Conservation (phyloP, 2,113 vertebrate species). For the Lophius piscatorius region DNA sequence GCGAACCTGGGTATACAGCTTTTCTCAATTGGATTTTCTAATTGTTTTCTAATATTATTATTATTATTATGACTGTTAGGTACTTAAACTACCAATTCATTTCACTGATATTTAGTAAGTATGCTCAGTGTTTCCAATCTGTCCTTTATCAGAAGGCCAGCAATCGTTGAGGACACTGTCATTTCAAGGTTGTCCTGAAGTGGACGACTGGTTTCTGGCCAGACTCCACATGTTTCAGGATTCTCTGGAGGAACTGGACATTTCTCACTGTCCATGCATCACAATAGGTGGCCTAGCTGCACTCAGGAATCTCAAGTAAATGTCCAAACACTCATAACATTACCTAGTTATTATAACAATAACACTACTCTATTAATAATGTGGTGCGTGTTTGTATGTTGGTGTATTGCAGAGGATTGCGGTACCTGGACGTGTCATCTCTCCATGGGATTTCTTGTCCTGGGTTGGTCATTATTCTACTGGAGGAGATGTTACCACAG, state of each 20-base stretch:
- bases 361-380: neutral
- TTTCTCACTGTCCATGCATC: conserved; percentile 84
- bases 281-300: conserved; percentile 83
- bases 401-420: conserved; percentile 76
- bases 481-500: conserved; percentile 88
- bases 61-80: no score
- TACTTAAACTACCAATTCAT: neutral
- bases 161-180: conserved; percentile 75
- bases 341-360: neutral
- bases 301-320: conserved; percentile 85
- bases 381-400: neutral
- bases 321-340: conserved; percentile 2
- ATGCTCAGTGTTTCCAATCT: neutral
- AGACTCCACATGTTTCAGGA: conserved; percentile 78
- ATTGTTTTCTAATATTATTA: no score
- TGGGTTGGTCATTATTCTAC: conserved; percentile 81
- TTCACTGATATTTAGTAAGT: neutral
- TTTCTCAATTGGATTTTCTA: neutral
- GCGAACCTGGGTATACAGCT: conserved; percentile 78
- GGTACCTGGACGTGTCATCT: conserved; percentile 80
- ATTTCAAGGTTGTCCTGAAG: conserved; percentile 79
- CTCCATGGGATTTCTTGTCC: conserved; percentile 78
- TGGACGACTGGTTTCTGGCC: conserved; percentile 88
- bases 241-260: conserved; percentile 81
- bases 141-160: conserved; percentile 58